Base-by-base conservation (phyloP, 1,140 invertebrate genomes). In the Magallana ariakensis region DNA sequence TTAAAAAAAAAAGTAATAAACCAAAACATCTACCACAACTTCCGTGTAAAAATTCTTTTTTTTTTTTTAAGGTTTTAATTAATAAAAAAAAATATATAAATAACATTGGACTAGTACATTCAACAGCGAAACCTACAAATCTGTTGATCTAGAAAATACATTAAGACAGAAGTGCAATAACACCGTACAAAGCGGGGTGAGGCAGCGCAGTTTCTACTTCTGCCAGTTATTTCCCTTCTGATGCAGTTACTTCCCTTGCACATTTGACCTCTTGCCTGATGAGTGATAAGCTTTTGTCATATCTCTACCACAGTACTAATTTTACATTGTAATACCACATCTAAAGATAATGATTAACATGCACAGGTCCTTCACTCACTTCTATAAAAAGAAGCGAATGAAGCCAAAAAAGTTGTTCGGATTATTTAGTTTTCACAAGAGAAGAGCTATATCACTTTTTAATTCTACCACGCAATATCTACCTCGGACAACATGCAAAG, bases 231-330 rank as follows among this genome's bases (percentile, higher is more conserved):
- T 19, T 80, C 53, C 66, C 66, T 57, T 82, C n/a, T 85, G 83
- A 62, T 58, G 56, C 55, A 62, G 55, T 84, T 58, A 46, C 83
- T 84, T 58, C 83, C 83, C 83, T 84, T 84, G 83, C 83, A 84
- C 83, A 84, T 19, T 58, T 84, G 83, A 84, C 83, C 83, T 84
- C 83, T 84, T 84, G 83, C 83, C 83, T 82, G 54, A 82, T 56
- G 54, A 22, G 62, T 70, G 22, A 75, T 75, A 75, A 75, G 66
- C 66, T 26, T 46, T 55, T n/a, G 22, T 83, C 81, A 83, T 55
- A 11, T 83, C 81, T 56, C 81, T 83, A 83, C 54, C 81, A 57
- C 81, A 83, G 16, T 57, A 56, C 81, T 55, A 19, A 16, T 56
- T 55, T 66, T 57, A 83, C 22, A 22, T 83, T 56, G 54, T 83